phyloP scores from a whole-genome alignment of 1,140 invertebrate genomes.

The Drosophila sp. region DNA sequence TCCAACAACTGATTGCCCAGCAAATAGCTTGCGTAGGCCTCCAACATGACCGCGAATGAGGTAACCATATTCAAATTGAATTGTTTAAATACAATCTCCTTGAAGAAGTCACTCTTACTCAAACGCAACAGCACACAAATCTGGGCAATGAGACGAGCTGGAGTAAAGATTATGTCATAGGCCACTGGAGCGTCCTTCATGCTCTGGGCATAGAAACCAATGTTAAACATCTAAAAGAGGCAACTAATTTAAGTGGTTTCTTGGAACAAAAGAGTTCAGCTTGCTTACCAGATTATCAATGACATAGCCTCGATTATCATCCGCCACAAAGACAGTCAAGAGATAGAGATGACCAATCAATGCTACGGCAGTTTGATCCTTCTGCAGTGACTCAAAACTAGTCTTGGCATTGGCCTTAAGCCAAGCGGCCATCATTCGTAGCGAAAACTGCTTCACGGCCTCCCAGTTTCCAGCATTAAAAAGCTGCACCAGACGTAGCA shows the following conservation, averaged over 20 bases:
- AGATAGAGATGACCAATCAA: constrained; percentile 68
- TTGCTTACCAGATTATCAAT: constrained; percentile 72
- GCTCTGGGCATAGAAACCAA: constrained; percentile 67
- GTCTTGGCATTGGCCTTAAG: constrained; percentile 32
- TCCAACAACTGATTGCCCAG: constrained; percentile 72
- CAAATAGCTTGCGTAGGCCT: constrained; percentile 75
- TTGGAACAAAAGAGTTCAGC: neutral
- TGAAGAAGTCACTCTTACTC: constrained; percentile 64
- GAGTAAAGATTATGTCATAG: constrained; percentile 51
- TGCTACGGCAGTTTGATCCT: constrained; percentile 43
- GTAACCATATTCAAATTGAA: constrained; percentile 53
- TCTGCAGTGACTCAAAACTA: neutral
- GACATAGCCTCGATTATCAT: constrained; percentile 69
- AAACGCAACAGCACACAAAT: constrained; percentile 61
- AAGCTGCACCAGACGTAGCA: constrained; percentile 65
- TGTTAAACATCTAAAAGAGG: constrained; percentile 65
- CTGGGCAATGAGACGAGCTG: constrained; percentile 71
- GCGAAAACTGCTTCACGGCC: constrained; percentile 65
- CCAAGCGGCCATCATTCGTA: constrained; percentile 71
- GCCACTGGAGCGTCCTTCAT: constrained; percentile 52
- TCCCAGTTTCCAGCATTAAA: constrained; percentile 72
- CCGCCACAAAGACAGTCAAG: constrained; percentile 64
- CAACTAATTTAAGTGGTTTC: neutral
- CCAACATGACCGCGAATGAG: constrained; percentile 70
- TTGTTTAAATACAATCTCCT: constrained; percentile 63